phyloP scores from a whole-genome alignment of 1,140 invertebrate genomes.

The Drosophila ironensis region DNA sequence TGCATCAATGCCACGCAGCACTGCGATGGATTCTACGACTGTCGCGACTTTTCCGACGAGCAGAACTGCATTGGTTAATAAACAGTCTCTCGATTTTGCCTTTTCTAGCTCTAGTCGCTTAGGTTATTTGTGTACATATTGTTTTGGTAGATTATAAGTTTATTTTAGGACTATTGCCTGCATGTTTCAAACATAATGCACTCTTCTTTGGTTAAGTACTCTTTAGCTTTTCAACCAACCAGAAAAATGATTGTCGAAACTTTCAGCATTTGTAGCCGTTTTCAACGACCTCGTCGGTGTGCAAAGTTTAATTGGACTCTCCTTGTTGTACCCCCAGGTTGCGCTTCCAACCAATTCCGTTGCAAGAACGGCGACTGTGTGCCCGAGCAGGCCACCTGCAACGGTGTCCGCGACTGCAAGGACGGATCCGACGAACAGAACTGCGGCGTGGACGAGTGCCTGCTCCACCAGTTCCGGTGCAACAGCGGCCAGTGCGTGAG shows the following conservation, averaged over 20 bases:
- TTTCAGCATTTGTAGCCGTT: neutral
- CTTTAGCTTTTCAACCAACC: too few relatives aligned
- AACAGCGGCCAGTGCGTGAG: constrained; percentile 83
- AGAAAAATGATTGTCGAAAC: too few relatives aligned
- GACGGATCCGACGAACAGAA: constrained; percentile 90
- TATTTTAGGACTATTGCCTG: neutral
- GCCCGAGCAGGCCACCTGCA: constrained; percentile 85
- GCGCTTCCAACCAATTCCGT: constrained; percentile 82
- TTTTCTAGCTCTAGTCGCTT: neutral
- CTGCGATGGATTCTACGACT: constrained; percentile 94
- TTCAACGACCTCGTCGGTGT: neutral
- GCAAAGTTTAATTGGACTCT: neutral
- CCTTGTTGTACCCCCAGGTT: constrained; percentile 70
- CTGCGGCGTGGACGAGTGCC: constrained; percentile 81
- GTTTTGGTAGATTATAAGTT: neutral
- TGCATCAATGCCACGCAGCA: constrained; percentile 87
- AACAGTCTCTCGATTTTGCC: neutral
- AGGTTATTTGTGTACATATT: too few relatives aligned
- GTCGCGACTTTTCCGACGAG: constrained; percentile 95
- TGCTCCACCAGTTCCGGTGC: constrained; percentile 83
- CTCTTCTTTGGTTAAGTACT: neutral
- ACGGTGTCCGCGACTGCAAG: constrained; percentile 87
- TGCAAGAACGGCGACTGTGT: constrained; percentile 88
- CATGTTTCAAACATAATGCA: neutral
- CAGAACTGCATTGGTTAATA: constrained; percentile 88